Conservation (phyloP, 2,113 vertebrate species). For the Merops nubicus region DNA sequence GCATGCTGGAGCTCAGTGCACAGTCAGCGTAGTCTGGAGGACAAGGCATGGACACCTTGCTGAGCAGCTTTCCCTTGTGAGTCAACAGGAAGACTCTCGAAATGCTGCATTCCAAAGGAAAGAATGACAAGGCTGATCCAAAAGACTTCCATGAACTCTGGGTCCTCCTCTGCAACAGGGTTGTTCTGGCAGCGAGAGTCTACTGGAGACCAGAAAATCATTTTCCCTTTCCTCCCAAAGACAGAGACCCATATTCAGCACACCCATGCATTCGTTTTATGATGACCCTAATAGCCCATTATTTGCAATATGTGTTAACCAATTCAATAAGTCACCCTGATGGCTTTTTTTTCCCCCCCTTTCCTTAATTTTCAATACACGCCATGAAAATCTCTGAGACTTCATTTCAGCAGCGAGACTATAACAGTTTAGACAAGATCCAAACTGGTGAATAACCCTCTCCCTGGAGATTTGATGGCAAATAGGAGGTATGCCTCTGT, state of each 20-base stretch:
- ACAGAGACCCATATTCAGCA: not conserved
- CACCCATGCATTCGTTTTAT: not conserved
- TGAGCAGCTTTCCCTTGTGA: not conserved
- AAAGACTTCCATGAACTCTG: rapidly evolving
- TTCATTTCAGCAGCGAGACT: not conserved
- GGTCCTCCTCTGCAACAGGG: not conserved
- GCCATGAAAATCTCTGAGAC: not conserved
- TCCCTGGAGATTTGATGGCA: not conserved
- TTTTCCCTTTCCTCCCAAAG: not conserved
- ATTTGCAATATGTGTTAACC: not conserved
- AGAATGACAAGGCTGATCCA: not conserved
- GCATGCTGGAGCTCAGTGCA: rapidly evolving
- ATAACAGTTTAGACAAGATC: not conserved
- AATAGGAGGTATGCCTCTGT: not conserved
- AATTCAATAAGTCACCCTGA: not conserved
- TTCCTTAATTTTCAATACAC: not conserved
- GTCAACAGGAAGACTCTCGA: not conserved
- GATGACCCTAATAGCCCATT: not conserved
- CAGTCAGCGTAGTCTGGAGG: not conserved
- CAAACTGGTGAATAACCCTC: not conserved
- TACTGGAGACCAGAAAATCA: not conserved
- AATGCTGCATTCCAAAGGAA: not conserved
- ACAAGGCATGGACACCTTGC: not conserved
- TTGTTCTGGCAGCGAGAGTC: not conserved
- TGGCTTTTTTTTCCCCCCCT: not conserved